Percentiles rank a stretch among this genome's conserved stretches.
Conservation (phyloP, 1,140 invertebrate genomes). For the Meloidogyne chitwoodi region DNA sequence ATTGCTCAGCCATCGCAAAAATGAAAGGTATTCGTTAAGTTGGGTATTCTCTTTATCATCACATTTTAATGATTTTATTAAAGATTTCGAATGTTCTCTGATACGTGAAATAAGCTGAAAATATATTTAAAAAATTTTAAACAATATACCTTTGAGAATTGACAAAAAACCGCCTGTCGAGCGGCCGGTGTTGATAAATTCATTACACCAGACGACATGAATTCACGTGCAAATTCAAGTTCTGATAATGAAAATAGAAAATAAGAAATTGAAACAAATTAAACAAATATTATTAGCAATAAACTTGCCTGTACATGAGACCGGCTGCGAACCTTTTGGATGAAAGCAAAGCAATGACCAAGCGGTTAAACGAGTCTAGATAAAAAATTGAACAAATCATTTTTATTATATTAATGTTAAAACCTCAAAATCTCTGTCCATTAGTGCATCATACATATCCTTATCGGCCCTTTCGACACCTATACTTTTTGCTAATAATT, state of each 20-base stretch:
- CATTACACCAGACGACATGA: not conserved
- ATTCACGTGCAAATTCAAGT: not conserved
- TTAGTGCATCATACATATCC: not conserved
- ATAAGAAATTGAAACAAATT: no score
- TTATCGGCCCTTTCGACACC: not conserved
- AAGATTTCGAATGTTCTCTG: not conserved
- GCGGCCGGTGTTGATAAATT: not conserved
- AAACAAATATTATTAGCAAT: no score
- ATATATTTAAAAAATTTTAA: no score
- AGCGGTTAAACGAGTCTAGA: constrained; percentile 6
- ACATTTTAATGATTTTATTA: not conserved
- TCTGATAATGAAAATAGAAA: not conserved
- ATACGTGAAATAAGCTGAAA: constrained; percentile 10
- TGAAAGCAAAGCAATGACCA: constrained; percentile 16
- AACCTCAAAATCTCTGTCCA: not conserved
- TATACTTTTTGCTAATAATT: not conserved
- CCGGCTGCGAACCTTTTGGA: constrained; percentile 5
- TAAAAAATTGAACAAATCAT: no score
- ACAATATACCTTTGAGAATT: constrained; percentile 2
- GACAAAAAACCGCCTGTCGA: not conserved
- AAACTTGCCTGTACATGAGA: not conserved
- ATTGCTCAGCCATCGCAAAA: not conserved
- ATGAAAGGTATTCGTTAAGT: not conserved
- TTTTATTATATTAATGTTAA: no score
- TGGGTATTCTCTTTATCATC: not conserved